Conservation (phyloP, 2,888 invertebrate species). For the Cyaniris semiargus region DNA sequence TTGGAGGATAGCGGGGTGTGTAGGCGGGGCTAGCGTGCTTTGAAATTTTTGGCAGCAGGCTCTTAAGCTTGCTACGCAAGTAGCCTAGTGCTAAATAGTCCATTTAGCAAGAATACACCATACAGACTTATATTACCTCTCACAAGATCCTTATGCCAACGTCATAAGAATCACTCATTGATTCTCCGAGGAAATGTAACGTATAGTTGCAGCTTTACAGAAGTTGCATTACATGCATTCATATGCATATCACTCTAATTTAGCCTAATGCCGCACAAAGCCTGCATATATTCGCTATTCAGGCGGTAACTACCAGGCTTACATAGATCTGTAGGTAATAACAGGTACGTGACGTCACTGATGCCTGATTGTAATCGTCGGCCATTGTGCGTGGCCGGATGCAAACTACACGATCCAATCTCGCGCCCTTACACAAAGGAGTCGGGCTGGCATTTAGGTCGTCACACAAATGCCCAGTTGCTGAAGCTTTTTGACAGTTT, state of each 20-base stretch:
- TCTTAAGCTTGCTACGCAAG: too few species aligned
- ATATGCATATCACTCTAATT: not conserved
- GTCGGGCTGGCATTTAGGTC: slow-evolving; percentile 7
- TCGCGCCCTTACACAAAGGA: slow-evolving; percentile 48
- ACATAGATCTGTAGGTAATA: slow-evolving; percentile 16
- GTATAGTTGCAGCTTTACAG: too few species aligned
- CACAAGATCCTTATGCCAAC: too few species aligned
- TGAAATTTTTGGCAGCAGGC: too few species aligned
- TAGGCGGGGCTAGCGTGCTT: too few species aligned
- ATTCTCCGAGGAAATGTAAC: too few species aligned
- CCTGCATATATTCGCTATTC: slow-evolving; percentile 11
- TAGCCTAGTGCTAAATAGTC: too few species aligned
- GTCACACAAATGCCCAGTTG: not conserved
- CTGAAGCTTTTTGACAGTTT: too few species aligned
- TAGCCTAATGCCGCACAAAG: slow-evolving; percentile 1
- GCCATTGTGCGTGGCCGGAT: slow-evolving; percentile 63
- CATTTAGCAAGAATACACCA: too few species aligned
- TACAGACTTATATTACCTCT: too few species aligned
- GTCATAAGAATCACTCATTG: not conserved
- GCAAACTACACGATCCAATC: slow-evolving; percentile 63
- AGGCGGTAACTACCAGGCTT: slow-evolving; percentile 27
- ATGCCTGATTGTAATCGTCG: slow-evolving; percentile 62
- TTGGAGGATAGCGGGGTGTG: too few species aligned
- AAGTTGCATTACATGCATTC: not conserved
- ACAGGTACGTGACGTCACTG: slow-evolving; percentile 44